Evolutionary conservation across 1,140 invertebrate species (phyloP).

Genomic region (Nasonia giraulti): DNA sequence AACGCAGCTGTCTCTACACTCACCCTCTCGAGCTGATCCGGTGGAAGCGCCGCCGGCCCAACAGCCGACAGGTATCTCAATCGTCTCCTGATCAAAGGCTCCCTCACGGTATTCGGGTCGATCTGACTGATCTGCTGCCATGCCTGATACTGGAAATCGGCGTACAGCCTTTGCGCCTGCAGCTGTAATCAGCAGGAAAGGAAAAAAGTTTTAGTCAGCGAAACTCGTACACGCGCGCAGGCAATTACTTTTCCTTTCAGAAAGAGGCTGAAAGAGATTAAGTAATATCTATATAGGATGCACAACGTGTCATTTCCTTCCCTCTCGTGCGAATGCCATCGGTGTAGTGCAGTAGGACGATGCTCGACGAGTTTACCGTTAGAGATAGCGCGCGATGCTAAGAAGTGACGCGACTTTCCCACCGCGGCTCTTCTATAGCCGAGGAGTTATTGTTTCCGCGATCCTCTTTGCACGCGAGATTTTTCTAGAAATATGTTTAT

Average conservation of each 20-base stretch:
- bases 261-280: constrained; percentile 14
- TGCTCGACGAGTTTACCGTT: neutral
- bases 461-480: constrained; percentile 21
- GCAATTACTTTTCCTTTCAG: constrained; percentile 17
- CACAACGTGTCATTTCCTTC: constrained; percentile 13
- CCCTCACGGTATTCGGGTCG: constrained; percentile 79
- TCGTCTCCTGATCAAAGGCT: constrained; percentile 83
- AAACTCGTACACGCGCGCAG: neutral
- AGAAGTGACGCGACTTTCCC: constrained; percentile 20
- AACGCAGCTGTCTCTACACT: constrained; percentile 56
- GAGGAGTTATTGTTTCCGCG: constrained; percentile 31
- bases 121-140: constrained; percentile 83
- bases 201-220: constrained; percentile 33
- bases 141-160: constrained; percentile 85
- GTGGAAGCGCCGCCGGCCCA: constrained; percentile 87
- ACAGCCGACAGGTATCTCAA: constrained; percentile 86
- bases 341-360: neutral
- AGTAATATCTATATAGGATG: constrained; percentile 35
- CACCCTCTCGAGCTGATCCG: constrained; percentile 89
- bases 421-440: neutral
- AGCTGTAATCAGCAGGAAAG: constrained; percentile 73
- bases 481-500: neutral
- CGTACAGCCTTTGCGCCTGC: constrained; percentile 85
- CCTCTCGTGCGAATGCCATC: constrained; percentile 2
- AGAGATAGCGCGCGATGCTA: constrained; percentile 8